Base-by-base conservation (phyloP, 2,113 vertebrate genomes). In the Chionomys nivalis region DNA sequence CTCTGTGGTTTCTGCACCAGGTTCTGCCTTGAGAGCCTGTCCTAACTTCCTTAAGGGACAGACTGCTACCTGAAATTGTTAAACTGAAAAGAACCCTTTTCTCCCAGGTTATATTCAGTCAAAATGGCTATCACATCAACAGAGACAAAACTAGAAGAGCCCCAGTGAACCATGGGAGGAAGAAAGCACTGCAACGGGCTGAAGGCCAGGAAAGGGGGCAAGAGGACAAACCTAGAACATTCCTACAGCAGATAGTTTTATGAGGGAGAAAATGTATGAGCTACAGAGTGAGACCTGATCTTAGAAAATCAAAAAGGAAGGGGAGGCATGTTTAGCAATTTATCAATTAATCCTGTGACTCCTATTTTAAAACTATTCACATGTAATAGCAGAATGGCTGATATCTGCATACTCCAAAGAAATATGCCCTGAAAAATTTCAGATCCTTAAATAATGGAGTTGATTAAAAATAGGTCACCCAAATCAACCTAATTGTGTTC, bases 381-480 rank as follows among this genome's bases (percentile, higher is more conserved):
- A 93, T 26, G 28, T 1, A 81, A 65, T 42, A 61, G 33, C 33
- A 49, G 58, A 88, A 87, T 33, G 79, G 17, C 36, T 61, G 5
- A 65, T 36, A 73, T 31, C 85, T 75, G 93, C 82, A 63, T 47
- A 10, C 24, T 91, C 55, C 79, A 42, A 55, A 91, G 73, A 89
- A 78, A 83, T 24, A 73, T 23, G 42, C 33, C 73, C 63, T 89
- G 88, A 93, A 73, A 95, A 36, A 93, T 70, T 95, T 89, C 93
- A 94, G 94, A 81, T 47, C 91, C 95, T 88, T 86, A 96, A 97
- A 96, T 98, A 97, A 97, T 93, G 83, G 91, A 81, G 28, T 52
- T 94, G 94, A 96, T 97, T 97, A 97, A 98, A 98, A 98, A 97
- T 97, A 97, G 97, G 97, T 91, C 96, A 97, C 24, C 83, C 26